Evolutionary conservation across 2,797 vertebrate species (phyloP).

Genomic region (Todus mexicanus): DNA sequence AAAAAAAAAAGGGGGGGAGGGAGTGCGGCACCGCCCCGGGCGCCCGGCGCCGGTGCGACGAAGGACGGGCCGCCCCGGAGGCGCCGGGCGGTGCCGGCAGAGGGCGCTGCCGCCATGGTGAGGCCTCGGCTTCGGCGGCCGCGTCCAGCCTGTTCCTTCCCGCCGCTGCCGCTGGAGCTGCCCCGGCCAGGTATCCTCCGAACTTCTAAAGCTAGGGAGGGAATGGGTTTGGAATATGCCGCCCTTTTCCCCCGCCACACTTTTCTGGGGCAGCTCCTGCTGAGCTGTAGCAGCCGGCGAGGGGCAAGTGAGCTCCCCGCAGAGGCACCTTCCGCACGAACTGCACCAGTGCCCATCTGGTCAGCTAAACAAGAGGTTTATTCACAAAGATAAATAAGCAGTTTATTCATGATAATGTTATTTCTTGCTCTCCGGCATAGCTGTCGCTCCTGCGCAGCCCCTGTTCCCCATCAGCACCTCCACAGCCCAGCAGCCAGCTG

Average conservation of each 20-base stretch:
- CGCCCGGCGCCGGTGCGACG: neutral
- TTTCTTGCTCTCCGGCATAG: neutral
- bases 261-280: neutral
- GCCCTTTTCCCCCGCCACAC: fast-evolving
- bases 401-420: neutral
- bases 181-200: fast-evolving
- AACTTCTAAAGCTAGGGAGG: fast-evolving
- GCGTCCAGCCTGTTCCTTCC: fast-evolving
- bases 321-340: neutral
- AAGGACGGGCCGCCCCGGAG: fast-evolving
- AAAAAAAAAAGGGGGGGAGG: too few species aligned
- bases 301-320: neutral
- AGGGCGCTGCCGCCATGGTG: neutral
- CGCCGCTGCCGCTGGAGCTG: fast-evolving
- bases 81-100: neutral
- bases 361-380: neutral
- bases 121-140: neutral
- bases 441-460: neutral
- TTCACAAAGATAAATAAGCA: neutral
- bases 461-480: neutral
- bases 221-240: neutral
- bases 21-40: neutral
- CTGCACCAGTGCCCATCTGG: fast-evolving
- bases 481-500: neutral
- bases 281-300: neutral